Evolutionary conservation across 2,113 vertebrate genomes (phyloP), one percentile per base, ranked within the genome.

Genomic region (Plecturocebus donacophilus): DNA sequence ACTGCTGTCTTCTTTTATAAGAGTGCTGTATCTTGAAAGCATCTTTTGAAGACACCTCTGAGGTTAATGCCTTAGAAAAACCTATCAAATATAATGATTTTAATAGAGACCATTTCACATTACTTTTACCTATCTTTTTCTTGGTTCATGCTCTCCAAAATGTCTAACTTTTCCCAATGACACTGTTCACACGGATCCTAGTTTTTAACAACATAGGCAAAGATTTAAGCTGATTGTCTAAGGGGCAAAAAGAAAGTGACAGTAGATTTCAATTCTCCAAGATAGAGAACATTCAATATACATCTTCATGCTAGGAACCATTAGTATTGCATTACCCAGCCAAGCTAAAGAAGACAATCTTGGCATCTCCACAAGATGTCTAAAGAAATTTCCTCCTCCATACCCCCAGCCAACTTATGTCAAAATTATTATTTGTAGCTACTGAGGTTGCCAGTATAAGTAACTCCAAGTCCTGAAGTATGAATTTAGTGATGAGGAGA

Each of bases 11-110:
- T 89, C 92, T 97, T 91, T 95, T 77, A 25, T 94, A 92, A 95
- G 70, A 93, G 30, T 21, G 10, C 84, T 85, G 16, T 47, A 73
- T 83, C 85, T 81, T 94, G 75, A 93, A 92, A 93, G 56, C 35
- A 71, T 84, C 75, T 85, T 86, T 91, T 7, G 2, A 91, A 96
- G 94, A 90, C 77, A 96, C 71, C 92, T 96, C 87, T 94, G 87
- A 96, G 96, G 87, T 96, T 94, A 98, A 97, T 96, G 94, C 96
- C 86, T 97, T 96, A 96, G 92, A 94, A 97, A 97, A 97, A 96
- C 76, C 87, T 42, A 95, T 96, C 90, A 96, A 97, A 96, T 38
- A 82, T 95, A 96, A 97, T 94, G 84, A 88, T 81, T 98, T 94
- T 84, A 87, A 95, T 84, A 95, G 96, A 96, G 76, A 97, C 66